Percentiles rank a stretch among this genome's conserved stretches.
These are phyloP conservation scores for Ecdyonurus torrentis DNA, from an alignment of 2,888 invertebrate genomes.

Conservation along the genomic window DNA sequence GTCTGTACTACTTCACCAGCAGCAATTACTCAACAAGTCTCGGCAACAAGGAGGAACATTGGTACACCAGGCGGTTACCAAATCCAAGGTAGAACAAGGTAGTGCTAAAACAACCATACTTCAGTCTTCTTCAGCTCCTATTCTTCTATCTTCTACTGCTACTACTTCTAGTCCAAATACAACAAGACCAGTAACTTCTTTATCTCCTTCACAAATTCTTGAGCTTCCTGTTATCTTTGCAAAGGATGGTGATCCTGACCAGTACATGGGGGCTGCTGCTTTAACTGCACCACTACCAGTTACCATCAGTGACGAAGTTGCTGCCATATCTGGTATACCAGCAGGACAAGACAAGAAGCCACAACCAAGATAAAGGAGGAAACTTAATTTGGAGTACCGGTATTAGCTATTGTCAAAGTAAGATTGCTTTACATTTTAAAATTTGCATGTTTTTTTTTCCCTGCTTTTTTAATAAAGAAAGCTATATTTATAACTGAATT, in stretches of 20 bases:
- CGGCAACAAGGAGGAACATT: neutral
- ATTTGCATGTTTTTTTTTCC: too few relatives aligned
- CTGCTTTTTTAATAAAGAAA: too few relatives aligned
- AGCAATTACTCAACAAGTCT: too few relatives aligned
- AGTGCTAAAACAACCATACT: constrained; percentile 18
- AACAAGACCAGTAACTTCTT: constrained; percentile 27
- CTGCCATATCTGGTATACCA: neutral
- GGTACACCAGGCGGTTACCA: neutral
- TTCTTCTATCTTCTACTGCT: constrained; percentile 12
- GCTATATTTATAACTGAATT: too few relatives aligned
- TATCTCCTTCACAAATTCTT: constrained; percentile 24
- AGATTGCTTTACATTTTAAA: too few relatives aligned
- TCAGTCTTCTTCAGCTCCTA: neutral
- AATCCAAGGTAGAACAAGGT: neutral
- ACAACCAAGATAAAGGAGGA: too few relatives aligned
- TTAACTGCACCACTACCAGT: neutral
- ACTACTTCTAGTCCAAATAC: constrained; percentile 14
- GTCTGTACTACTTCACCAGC: neutral
- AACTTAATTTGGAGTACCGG: too few relatives aligned
- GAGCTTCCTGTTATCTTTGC: constrained; percentile 9
- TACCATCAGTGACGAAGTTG: neutral
- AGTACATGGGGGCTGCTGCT: neutral
- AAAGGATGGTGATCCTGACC: constrained; percentile 8
- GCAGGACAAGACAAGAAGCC: too few relatives aligned
- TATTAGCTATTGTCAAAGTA: too few relatives aligned